These are phyloP conservation scores for Parauchenoglanis punctatus DNA, from an alignment of 2,797 vertebrate genomes.

Conservation along the genomic window DNA sequence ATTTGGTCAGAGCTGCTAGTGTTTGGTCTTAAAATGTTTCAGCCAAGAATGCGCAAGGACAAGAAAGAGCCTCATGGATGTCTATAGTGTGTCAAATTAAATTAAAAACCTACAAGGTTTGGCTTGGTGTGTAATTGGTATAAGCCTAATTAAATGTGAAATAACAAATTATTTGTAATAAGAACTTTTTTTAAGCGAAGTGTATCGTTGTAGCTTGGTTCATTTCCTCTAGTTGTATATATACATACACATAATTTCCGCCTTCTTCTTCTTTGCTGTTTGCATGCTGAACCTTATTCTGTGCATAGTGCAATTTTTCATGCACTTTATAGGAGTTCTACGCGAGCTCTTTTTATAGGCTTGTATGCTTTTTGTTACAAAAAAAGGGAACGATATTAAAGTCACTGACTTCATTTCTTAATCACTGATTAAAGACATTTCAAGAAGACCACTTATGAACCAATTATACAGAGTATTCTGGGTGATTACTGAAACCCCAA, in stretches of 20 bases:
- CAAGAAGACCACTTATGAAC: neutral
- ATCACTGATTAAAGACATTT: neutral
- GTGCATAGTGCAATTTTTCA: too few species aligned
- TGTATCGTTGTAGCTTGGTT: neutral
- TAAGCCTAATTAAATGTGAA: neutral
- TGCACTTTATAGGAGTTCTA: neutral
- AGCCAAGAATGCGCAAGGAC: conserved; percentile 39
- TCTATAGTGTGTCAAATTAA: neutral
- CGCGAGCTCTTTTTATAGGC: too few species aligned
- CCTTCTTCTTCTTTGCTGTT: neutral
- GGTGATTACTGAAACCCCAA: neutral
- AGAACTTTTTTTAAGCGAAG: neutral
- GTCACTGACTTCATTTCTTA: neutral
- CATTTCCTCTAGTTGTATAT: neutral
- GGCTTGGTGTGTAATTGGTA: neutral
- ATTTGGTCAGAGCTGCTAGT: conserved; percentile 54
- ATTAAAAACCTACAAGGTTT: neutral
- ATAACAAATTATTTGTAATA: neutral
- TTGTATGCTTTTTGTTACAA: neutral
- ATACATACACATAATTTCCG: neutral
- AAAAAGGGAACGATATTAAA: neutral
- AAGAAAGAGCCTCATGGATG: neutral
- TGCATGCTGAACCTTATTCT: neutral
- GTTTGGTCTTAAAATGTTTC: conserved; percentile 55
- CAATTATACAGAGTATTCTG: neutral